Conservation (phyloP, 2,113 vertebrate species). For the Cyphomyrus discorhynchus region DNA sequence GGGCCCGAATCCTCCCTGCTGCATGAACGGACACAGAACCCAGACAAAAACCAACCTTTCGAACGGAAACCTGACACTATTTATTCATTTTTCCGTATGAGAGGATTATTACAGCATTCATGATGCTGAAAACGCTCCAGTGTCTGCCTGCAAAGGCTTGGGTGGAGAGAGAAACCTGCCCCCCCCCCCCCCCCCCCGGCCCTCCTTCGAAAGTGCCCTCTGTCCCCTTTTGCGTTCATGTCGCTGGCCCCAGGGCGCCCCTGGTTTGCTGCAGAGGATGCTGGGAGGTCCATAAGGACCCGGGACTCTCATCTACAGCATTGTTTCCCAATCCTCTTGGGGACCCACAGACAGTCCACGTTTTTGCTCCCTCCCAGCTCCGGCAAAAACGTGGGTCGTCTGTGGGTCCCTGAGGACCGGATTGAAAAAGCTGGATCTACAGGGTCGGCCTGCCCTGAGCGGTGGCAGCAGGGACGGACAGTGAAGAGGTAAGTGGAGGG, state of each 20-base stretch:
- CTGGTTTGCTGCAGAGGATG: not conserved
- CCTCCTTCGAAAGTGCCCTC: no score
- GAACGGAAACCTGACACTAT: not conserved
- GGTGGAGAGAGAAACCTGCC: not conserved
- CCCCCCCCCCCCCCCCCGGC: not conserved
- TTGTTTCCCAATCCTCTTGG: not conserved
- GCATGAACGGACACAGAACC: not conserved
- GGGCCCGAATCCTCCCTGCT: not conserved
- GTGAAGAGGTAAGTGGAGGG: no score
- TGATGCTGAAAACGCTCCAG: not conserved
- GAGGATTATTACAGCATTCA: not conserved
- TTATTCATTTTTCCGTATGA: not conserved
- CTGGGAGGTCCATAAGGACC: not conserved
- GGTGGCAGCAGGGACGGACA: not conserved
- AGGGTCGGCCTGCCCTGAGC: not conserved
- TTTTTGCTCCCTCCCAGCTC: not conserved
- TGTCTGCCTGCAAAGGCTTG: not conserved
- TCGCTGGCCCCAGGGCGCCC: not conserved
- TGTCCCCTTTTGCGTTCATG: not conserved
- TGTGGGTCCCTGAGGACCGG: not conserved
- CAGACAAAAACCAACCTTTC: not conserved
- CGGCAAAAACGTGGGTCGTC: not conserved
- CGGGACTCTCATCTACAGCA: not conserved
- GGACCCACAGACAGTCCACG: not conserved
- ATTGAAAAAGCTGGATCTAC: not conserved